These are phyloP conservation scores for Hypsopygia costalis DNA, from an alignment of 2,888 invertebrate genomes.

Conservation along the genomic window DNA sequence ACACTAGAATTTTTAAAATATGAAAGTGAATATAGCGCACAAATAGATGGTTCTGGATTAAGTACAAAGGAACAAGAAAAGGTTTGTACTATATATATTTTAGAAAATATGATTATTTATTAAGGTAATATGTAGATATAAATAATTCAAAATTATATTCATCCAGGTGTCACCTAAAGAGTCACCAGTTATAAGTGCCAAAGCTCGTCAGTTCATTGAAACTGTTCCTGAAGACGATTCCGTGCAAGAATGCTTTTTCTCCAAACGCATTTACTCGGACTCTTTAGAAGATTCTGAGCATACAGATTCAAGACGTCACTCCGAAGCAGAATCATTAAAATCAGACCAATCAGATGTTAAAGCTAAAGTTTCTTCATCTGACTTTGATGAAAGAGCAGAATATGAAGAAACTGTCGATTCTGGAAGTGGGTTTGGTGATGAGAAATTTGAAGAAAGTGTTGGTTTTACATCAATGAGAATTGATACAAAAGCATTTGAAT, in stretches of 20 bases:
- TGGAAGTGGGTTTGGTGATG: conserved; percentile 75
- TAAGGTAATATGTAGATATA: background rate
- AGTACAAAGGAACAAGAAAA: conserved; percentile 44
- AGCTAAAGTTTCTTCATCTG: conserved; percentile 71
- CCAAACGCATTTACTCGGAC: conserved; percentile 75
- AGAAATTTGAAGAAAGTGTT: conserved; percentile 72
- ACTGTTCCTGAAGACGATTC: conserved; percentile 79
- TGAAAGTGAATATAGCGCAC: conserved; percentile 61
- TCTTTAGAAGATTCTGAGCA: conserved; percentile 76
- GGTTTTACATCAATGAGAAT: conserved; percentile 66
- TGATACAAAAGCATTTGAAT: conserved; percentile 47
- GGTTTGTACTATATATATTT: conserved; percentile 27
- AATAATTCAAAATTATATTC: conserved; percentile 10
- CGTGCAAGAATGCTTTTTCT: conserved; percentile 77
- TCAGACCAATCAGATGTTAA: conserved; percentile 74
- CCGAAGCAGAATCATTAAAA: conserved; percentile 75
- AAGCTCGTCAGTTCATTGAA: conserved; percentile 76
- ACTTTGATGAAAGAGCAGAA: conserved; percentile 74
- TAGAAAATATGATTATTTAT: background rate
- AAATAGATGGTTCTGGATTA: conserved; percentile 34
- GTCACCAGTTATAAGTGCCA: conserved; percentile 74
- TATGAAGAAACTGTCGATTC: conserved; percentile 71
- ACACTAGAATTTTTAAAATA: conserved; percentile 59
- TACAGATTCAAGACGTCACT: conserved; percentile 71
- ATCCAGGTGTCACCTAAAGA: conserved; percentile 65